Evolutionary conservation across 1,140 invertebrate species (phyloP), one percentile per base, ranked within the genome.

Genomic region (Drosophila rhopaloa): DNA sequence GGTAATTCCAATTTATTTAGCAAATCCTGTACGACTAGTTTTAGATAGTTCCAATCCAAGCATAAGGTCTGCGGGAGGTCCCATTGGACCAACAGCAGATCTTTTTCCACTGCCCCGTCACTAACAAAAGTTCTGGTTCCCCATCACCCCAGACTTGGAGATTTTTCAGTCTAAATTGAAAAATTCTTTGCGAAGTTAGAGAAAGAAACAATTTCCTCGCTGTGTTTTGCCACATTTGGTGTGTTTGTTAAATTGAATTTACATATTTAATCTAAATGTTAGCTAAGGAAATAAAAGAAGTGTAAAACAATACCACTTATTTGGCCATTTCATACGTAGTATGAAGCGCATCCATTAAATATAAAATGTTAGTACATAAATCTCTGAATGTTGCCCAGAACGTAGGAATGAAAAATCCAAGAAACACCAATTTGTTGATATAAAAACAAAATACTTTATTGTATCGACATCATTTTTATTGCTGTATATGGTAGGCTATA

Each of bases 401-500:
- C 4, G 14, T 40, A 61, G 46, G 46, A 77, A 57, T 62, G 38
- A 55, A 16, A 46, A 38, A 68, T 35, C 1, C 29, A 51, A 57
- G 27, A 56, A 78, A 86, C 83, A 86, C 83, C 83, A 86, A 88
- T 79, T 88, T 82, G 83, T 86, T 86, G 75, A 83, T 67, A 66
- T 70, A 74, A 74, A 65, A 56, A 58, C 41, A 43, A 44, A 72
- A 55, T 37, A 62, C 35, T 51, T 76, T 81, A 81, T 71, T 78
- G 65, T 85, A 82, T 68, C 70, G 70, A 81, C 78, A 86, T 81
- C 37, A 76, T 85, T 88, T 86, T 86, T 82, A 81, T 81, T 84
- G 75, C 82, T 76, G 59, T 85, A 63, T 86, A 81, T 79, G 82
- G 66, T 85, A 85, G 82, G 82, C 82, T 86, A 75, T 88, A 86